Evolutionary conservation across 2,888 invertebrate species (phyloP).

Genomic region (Cheiracanthium punctorium): DNA sequence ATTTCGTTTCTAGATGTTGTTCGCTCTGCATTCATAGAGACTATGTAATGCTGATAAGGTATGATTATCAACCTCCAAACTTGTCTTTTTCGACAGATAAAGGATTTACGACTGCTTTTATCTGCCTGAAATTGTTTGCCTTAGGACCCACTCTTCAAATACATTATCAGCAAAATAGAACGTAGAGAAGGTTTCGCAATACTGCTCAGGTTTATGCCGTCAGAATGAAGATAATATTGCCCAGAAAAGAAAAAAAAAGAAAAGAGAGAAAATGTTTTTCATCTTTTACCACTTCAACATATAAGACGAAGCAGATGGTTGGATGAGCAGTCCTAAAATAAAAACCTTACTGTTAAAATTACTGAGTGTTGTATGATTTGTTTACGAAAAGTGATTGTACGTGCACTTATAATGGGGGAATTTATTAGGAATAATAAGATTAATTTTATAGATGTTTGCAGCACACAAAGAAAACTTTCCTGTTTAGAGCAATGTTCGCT

Average conservation of each 20-base stretch:
- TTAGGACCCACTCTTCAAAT: slow-evolving; percentile 66
- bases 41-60: slow-evolving; percentile 22
- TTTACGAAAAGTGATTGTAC: no score
- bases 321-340: no score
- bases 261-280: neutral
- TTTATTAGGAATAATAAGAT: no score
- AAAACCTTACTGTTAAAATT: no score
- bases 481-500: no score
- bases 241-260: neutral
- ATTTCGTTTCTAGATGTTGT: neutral
- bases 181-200: slow-evolving; percentile 52
- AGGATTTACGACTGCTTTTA: slow-evolving; percentile 61
- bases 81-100: slow-evolving; percentile 64
- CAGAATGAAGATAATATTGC: slow-evolving; percentile 11
- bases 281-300: neutral
- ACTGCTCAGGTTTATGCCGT: slow-evolving; percentile 31
- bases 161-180: slow-evolving; percentile 60
- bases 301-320: neutral
- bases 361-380: no score
- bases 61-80: slow-evolving; percentile 47
- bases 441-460: no score
- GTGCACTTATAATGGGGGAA: no score
- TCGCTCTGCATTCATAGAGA: neutral
- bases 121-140: slow-evolving; percentile 63
- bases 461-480: no score